Evolutionary conservation across 2,888 invertebrate genomes (phyloP).

Genomic region (Nebria brevicollis): DNA sequence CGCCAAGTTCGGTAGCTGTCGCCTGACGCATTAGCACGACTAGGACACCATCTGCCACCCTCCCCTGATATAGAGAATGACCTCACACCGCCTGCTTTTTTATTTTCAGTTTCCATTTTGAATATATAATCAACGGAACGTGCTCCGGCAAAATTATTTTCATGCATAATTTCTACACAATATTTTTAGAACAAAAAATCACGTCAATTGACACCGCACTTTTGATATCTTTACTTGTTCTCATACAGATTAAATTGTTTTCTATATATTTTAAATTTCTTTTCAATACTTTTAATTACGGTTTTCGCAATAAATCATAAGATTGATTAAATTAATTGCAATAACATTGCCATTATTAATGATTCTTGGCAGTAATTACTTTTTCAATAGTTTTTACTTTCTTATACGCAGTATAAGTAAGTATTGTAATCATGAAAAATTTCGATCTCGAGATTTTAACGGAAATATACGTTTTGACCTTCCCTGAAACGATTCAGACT

Average conservation of each 20-base stretch:
- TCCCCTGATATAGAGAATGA: slow-evolving; percentile 41
- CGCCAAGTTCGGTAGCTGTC: slow-evolving; percentile 3
- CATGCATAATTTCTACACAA: slow-evolving; percentile 37
- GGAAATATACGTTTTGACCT: too few relatives aligned
- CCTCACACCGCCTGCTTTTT: slow-evolving; percentile 38
- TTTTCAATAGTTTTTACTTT: too few relatives aligned
- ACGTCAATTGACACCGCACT: slow-evolving; percentile 28
- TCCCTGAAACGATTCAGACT: too few relatives aligned
- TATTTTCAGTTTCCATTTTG: slow-evolving; percentile 48
- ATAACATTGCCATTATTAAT: too few relatives aligned
- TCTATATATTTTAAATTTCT: neutral
- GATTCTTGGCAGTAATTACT: too few relatives aligned
- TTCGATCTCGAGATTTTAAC: too few relatives aligned
- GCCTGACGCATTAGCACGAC: slow-evolving; percentile 44
- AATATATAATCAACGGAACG: slow-evolving; percentile 45
- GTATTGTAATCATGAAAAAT: too few relatives aligned
- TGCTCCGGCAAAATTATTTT: slow-evolving; percentile 43
- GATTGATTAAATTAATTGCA: neutral
- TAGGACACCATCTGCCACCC: slow-evolving; percentile 14
- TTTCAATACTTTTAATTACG: neutral
- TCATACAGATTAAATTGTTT: neutral
- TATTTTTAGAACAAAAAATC: slow-evolving; percentile 15
- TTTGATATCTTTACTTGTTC: slow-evolving; percentile 2
- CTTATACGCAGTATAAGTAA: too few relatives aligned
- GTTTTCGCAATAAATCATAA: neutral